Percentiles rank a stretch among this genome's conserved stretches.
These are phyloP conservation scores for Fistularia tabacaria DNA, from an alignment of 2,797 vertebrate genomes.

Conservation along the genomic window DNA sequence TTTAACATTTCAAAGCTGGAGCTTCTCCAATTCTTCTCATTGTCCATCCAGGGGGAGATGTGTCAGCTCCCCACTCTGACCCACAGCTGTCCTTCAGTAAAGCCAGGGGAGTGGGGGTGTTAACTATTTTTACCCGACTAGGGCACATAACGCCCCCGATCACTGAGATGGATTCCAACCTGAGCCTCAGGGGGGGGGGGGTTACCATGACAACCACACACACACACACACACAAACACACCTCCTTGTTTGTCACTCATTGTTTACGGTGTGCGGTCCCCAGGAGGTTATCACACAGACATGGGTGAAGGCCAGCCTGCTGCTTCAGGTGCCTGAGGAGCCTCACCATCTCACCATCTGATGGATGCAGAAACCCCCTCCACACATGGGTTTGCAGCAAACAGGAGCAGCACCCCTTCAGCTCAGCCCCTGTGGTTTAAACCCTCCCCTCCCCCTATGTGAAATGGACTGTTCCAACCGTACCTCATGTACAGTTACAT, in stretches of 20 bases:
- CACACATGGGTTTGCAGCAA: too few species aligned
- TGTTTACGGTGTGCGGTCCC: conserved; percentile 24
- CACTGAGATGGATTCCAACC: conserved; percentile 20
- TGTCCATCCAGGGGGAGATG: background rate
- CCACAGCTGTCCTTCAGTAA: conserved; percentile 11
- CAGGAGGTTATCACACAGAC: background rate
- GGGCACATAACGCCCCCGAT: conserved; percentile 30
- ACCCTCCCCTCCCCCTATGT: too few species aligned
- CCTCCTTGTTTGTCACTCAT: conserved; percentile 28
- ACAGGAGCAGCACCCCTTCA: too few species aligned
- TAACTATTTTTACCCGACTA: conserved; percentile 51
- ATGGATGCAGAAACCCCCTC: too few species aligned
- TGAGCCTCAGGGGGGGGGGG: conserved; percentile 18
- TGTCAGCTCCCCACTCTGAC: background rate
- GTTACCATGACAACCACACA: conserved; percentile 4
- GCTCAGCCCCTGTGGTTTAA: too few species aligned
- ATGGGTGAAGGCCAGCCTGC: conserved; percentile 22
- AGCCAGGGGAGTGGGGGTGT: conserved; percentile 1
- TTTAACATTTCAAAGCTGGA: background rate
- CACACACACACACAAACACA: conserved; percentile 8
- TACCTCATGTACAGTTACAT: too few species aligned
- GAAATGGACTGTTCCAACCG: too few species aligned
- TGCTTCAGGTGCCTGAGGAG: too few species aligned
- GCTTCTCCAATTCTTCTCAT: background rate
- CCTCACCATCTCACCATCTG: too few species aligned